These are phyloP conservation scores for Strigamia maritima DNA, from an alignment of 2,888 invertebrate genomes.

Conservation along the genomic window DNA sequence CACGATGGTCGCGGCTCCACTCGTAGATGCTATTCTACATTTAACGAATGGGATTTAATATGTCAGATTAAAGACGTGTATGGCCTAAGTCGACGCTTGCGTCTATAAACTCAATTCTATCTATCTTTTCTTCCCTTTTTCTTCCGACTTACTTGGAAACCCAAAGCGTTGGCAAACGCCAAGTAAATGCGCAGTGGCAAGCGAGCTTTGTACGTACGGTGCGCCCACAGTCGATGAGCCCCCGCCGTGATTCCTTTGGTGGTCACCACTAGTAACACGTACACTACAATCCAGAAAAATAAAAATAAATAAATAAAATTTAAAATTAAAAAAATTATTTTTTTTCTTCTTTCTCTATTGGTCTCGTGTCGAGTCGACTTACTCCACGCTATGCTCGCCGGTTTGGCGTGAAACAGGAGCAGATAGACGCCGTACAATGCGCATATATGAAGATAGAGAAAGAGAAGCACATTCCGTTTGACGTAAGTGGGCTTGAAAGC, in stretches of 20 bases:
- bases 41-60: too few species aligned
- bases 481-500: too few species aligned
- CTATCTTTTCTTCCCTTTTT: too few species aligned
- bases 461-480: slow-evolving; percentile 78
- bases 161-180: slow-evolving; percentile 74
- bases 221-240: slow-evolving; percentile 91
- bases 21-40: slow-evolving; percentile 78
- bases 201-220: slow-evolving; percentile 85
- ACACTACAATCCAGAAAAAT: too few species aligned
- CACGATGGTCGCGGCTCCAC: slow-evolving; percentile 79
- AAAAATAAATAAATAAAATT: too few species aligned
- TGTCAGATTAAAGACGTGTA: too few species aligned
- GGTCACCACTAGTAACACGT: too few species aligned
- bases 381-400: slow-evolving; percentile 70
- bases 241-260: slow-evolving; percentile 70
- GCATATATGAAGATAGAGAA: slow-evolving; percentile 70
- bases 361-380: slow-evolving; percentile 56
- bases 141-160: slow-evolving; percentile 70
- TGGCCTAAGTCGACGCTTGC: too few species aligned
- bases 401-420: slow-evolving; percentile 69
- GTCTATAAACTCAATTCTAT: too few species aligned
- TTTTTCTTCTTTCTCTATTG: too few species aligned
- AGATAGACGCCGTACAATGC: slow-evolving; percentile 74
- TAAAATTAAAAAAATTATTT: too few species aligned
- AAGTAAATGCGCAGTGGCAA: slow-evolving; percentile 76